Percentiles rank a stretch among this genome's conserved stretches.
Evolutionary conservation across 2,797 vertebrate species (phyloP).

Genomic region (Emys orbicularis): DNA sequence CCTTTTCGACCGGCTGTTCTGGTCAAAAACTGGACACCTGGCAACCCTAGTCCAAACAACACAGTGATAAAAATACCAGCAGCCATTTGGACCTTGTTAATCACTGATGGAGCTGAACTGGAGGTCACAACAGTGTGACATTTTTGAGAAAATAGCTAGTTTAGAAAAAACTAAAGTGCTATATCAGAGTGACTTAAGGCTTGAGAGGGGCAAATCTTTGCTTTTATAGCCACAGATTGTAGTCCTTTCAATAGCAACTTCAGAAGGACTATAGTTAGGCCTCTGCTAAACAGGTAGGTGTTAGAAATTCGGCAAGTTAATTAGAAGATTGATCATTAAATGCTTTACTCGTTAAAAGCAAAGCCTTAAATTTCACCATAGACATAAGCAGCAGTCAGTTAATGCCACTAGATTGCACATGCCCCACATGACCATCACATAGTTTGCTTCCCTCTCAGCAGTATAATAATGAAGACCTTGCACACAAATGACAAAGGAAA

Average conservation of each 20-base stretch:
- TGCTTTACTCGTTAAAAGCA: background rate
- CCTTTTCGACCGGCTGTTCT: too few species aligned
- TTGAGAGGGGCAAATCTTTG: background rate
- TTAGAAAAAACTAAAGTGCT: background rate
- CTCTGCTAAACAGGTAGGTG: background rate
- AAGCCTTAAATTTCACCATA: background rate
- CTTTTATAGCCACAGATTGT: background rate
- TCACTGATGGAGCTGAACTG: background rate
- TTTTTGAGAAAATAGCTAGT: background rate
- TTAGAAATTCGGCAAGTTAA: background rate
- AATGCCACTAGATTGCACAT: background rate
- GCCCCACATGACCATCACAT: background rate
- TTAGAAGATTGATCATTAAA: fast-evolving
- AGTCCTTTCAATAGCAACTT: background rate
- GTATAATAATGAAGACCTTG: background rate
- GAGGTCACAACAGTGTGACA: background rate
- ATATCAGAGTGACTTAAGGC: background rate
- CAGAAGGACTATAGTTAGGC: background rate
- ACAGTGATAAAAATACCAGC: background rate
- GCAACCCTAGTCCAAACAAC: background rate
- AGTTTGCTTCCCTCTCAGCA: background rate
- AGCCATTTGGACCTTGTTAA: background rate
- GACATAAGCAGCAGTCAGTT: background rate
- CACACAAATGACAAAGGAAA: background rate
- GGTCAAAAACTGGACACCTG: too few species aligned